Conservation (phyloP, 92 coral and sea anemone genomes). For the Anthopleura xanthogrammica region DNA sequence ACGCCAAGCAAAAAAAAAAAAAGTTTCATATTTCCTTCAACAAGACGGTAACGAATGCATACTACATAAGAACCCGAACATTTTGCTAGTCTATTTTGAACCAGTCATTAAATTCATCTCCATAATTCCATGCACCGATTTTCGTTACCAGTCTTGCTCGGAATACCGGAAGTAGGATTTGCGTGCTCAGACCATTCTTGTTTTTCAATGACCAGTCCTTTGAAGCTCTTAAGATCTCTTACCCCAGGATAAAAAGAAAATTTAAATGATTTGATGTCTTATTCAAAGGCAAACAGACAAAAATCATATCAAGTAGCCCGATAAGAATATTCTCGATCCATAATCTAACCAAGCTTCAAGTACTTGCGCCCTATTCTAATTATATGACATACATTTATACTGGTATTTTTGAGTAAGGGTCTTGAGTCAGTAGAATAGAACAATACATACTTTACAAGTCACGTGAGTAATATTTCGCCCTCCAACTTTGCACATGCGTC, state of each 20-base stretch:
- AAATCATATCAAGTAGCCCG: not conserved
- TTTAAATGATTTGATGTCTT: not conserved
- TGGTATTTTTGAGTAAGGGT: not conserved
- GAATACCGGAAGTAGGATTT: not conserved
- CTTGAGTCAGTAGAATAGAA: slow-evolving; percentile 2
- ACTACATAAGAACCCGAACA: too few relatives aligned
- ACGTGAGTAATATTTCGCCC: not conserved
- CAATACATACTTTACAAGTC: not conserved
- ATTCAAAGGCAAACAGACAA: not conserved
- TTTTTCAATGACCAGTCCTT: not conserved
- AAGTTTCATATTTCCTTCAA: too few relatives aligned
- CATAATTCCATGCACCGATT: too few relatives aligned
- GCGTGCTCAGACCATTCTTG: not conserved
- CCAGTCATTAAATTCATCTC: too few relatives aligned
- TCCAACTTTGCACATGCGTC: not conserved
- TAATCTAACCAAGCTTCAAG: not conserved
- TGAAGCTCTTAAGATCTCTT: not conserved
- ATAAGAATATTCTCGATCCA: not conserved
- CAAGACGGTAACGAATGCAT: too few relatives aligned
- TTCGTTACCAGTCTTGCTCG: not conserved
- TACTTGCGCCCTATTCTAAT: not conserved
- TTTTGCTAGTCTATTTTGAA: too few relatives aligned
- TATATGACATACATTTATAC: not conserved
- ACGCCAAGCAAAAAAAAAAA: too few relatives aligned
- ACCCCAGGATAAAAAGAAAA: slow-evolving; percentile 1